A percentile compares a stretch with the other conserved stretches of the same genome.
Evolutionary conservation across 2,888 invertebrate genomes (phyloP).

Genomic region (Drosophila nigricruria): DNA sequence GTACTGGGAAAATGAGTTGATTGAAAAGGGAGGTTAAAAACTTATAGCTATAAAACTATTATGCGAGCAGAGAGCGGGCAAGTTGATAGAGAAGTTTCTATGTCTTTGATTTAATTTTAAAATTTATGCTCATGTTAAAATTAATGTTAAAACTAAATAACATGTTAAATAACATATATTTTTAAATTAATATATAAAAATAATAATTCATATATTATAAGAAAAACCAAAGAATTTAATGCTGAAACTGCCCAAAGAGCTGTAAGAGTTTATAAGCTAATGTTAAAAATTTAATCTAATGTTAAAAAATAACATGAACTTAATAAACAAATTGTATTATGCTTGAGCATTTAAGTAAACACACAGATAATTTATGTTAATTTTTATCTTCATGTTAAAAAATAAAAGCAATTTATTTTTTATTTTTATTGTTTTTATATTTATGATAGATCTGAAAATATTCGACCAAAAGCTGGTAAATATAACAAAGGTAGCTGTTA

Average conservation of each 20-base stretch:
- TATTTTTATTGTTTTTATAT: no score
- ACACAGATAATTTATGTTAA: no score
- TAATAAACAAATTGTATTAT: no score
- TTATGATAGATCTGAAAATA: no score
- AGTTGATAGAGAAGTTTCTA: no score
- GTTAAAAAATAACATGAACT: no score
- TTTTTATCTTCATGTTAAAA: neutral
- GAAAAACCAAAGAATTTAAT: neutral
- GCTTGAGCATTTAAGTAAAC: no score
- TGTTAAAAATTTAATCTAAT: neutral
- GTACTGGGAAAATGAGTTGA: neutral
- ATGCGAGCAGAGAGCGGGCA: neutral
- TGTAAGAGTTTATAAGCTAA: neutral
- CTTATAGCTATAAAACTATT: accelerated
- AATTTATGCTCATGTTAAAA: neutral
- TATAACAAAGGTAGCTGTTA: neutral
- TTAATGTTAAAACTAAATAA: neutral
- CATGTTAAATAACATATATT: no score
- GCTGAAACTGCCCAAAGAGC: neutral
- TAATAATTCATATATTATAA: no score
- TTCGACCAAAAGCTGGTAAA: neutral
- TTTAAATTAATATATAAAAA: no score
- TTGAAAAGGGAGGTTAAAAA: neutral
- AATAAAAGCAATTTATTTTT: neutral
- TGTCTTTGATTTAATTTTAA: neutral